Evolutionary conservation across 1,140 invertebrate genomes (phyloP).

Genomic region (Drosophila bocki): DNA sequence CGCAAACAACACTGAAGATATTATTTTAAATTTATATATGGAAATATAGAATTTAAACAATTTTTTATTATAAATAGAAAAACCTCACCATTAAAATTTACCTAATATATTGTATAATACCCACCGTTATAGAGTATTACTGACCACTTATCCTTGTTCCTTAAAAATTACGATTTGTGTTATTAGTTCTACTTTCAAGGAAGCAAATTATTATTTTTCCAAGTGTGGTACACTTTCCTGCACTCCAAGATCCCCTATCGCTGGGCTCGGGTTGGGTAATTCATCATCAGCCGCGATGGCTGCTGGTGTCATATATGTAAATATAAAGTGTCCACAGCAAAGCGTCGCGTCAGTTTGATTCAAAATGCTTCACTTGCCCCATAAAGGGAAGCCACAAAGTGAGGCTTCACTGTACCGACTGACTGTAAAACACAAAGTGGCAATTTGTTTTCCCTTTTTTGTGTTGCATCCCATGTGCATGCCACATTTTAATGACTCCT

Average conservation of each 20-base stretch:
- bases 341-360: slow-evolving; percentile 6
- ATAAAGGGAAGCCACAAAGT: slow-evolving; percentile 1
- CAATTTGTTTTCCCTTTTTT: slow-evolving; percentile 52
- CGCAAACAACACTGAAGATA: slow-evolving; percentile 7
- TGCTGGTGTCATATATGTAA: slow-evolving; percentile 69
- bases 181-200: background rate
- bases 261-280: slow-evolving; percentile 58
- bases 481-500: slow-evolving; percentile 68
- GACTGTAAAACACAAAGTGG: slow-evolving; percentile 26
- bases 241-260: slow-evolving; percentile 22
- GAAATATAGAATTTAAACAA: background rate
- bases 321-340: slow-evolving; percentile 33
- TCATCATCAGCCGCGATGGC: slow-evolving; percentile 73
- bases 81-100: too few species aligned
- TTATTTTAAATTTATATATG: background rate
- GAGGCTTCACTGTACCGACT: slow-evolving; percentile 14
- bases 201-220: background rate
- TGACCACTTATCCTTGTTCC: background rate
- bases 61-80: too few species aligned
- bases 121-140: too few species aligned
- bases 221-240: slow-evolving; percentile 7
- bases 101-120: too few species aligned
- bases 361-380: background rate
- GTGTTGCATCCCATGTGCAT: slow-evolving; percentile 58
- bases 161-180: too few species aligned